These are phyloP conservation scores for Corythoichthys intestinalis DNA, from an alignment of 2,113 vertebrate species.

Conservation along the genomic window DNA sequence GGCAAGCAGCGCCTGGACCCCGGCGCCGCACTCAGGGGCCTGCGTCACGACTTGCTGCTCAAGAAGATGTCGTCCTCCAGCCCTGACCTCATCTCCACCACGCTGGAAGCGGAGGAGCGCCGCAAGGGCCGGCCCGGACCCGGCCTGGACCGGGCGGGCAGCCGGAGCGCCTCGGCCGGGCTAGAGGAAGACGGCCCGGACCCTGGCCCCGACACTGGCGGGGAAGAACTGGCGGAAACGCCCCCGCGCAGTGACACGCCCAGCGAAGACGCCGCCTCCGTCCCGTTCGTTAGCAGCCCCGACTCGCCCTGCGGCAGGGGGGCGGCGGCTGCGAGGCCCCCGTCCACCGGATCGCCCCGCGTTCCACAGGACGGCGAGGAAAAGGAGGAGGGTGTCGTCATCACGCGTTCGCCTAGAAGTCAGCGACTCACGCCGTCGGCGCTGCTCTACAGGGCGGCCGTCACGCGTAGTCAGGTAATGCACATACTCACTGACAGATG, in stretches of 20 bases:
- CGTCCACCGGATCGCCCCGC: conserved; percentile 57
- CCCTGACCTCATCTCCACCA: conserved; percentile 88
- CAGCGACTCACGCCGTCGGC: conserved; percentile 86
- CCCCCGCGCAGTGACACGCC: conserved; percentile 77
- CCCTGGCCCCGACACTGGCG: conserved; percentile 35
- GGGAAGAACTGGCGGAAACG: conserved; percentile 63
- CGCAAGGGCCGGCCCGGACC: conserved; percentile 56
- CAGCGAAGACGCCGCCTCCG: conserved; percentile 79
- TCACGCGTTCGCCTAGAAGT: conserved; percentile 70
- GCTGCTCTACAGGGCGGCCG: conserved; percentile 87
- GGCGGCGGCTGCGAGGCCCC: conserved; percentile 61
- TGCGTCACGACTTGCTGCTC: conserved; percentile 82
- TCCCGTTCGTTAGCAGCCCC: conserved; percentile 83
- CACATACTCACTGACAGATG: neutral
- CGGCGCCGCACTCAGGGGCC: conserved; percentile 74
- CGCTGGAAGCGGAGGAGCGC: conserved; percentile 73
- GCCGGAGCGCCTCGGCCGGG: conserved; percentile 66
- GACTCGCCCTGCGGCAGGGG: conserved; percentile 81
- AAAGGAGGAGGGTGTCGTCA: conserved; percentile 69
- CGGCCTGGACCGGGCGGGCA: conserved; percentile 63
- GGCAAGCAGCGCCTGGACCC: conserved; percentile 74
- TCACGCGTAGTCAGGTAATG: conserved; percentile 86
- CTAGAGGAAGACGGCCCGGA: conserved; percentile 51
- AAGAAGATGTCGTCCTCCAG: conserved; percentile 88
- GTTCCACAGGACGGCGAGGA: conserved; percentile 71